Evolutionary conservation across 2,797 vertebrate genomes (phyloP), one percentile per base, ranked within the genome.

Genomic region (Melanotaenia pygmaea): DNA sequence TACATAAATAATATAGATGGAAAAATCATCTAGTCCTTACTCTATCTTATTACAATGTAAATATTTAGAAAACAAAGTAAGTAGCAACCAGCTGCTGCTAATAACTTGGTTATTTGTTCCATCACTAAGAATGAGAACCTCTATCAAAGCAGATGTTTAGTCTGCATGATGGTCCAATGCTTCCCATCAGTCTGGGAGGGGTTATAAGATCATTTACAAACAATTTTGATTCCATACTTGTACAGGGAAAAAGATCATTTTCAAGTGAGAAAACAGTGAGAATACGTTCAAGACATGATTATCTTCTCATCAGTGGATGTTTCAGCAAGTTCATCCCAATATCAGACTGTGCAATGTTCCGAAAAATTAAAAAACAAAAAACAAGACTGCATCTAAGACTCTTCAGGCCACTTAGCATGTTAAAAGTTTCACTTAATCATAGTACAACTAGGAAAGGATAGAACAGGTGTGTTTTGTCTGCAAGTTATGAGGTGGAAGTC

Each of bases 1-100:
- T 81, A 86, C 73, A 47, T n/a, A 82, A 87, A 78, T 66, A 58
- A 59, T 16, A 32, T 32, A 54, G 6, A 13, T 28, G 22, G 2
- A 54, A 54, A 54, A 14, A 26, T 24, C 24, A 50, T 22, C 20
- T 51, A n/a, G 50, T 51, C 22, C 3, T 51, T 51, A 3, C 4
- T 4, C 26, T 24, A 24, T 11, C 3, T 51, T 51, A 51, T 45
- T 47, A 47, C 43, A n/a, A 7, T n/a, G 7, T 47, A 20, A 47
- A 47, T 3, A 47, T n/a, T 47, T n/a, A n/a, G 20, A 20, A n/a
- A 47, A 47, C 45, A 47, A 47, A n/a, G 8, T 3, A n/a, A 9
- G 20, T 4, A 18, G 40, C 16, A n/a, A 20, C 18, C 20, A 8
- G 45, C 18, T n/a, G 45, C 18, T 47, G 16, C 43, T 45, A 45